phyloP scores from a whole-genome alignment of 2,888 invertebrate genomes.

The Melitaea athalia region DNA sequence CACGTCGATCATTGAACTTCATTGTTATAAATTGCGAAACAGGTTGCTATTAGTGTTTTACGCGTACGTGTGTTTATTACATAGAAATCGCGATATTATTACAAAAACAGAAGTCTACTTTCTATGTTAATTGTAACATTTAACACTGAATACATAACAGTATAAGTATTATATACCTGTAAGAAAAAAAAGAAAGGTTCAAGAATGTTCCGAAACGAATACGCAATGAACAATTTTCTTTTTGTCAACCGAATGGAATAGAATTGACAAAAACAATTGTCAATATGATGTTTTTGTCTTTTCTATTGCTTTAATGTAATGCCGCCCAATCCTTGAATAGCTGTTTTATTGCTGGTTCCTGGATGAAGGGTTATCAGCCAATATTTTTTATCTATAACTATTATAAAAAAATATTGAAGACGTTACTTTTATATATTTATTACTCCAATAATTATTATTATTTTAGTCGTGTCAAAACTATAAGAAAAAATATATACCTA shows the following conservation, averaged over 20 bases:
- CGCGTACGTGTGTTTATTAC: conserved; percentile 40
- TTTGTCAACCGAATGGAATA: neutral
- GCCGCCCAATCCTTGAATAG: too few relatives aligned
- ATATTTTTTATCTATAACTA: neutral
- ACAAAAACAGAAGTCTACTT: conserved; percentile 43
- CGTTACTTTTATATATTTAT: too few relatives aligned
- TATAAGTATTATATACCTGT: conserved; percentile 21
- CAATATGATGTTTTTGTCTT: neutral
- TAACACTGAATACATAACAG: conserved; percentile 40
- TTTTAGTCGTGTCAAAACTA: too few relatives aligned
- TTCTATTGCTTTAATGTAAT: neutral
- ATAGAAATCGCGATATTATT: conserved; percentile 61
- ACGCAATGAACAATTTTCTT: neutral
- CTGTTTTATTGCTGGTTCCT: too few relatives aligned
- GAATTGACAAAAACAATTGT: neutral
- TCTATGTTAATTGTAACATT: conserved; percentile 45
- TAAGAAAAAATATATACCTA: too few relatives aligned
- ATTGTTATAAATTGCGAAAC: conserved; percentile 75
- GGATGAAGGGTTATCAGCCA: too few relatives aligned
- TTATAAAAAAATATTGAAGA: too few relatives aligned
- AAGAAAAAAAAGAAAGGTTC: neutral
- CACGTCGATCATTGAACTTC: conserved; percentile 63
- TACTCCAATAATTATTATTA: too few relatives aligned
- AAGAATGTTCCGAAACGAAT: neutral
- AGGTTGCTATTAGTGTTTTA: conserved; percentile 47